Conservation (phyloP, 1,140 invertebrate genomes). For the Watersipora subatra region DNA sequence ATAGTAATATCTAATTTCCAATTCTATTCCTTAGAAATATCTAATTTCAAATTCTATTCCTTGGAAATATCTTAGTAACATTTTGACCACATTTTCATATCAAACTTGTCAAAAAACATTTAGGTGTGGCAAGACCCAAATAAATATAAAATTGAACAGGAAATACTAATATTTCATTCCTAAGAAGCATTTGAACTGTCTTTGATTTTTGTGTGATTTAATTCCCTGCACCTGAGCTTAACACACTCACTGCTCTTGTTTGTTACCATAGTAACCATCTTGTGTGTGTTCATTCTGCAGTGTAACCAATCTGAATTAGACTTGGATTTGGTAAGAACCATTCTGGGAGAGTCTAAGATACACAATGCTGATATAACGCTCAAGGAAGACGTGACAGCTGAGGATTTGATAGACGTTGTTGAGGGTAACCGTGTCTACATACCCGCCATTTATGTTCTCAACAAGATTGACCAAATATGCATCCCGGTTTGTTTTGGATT, state of each 20-base stretch:
- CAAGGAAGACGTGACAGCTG: constrained; percentile 82
- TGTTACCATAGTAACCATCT: not conserved
- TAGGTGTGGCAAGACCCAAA: not conserved
- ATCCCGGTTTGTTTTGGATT: constrained; percentile 44
- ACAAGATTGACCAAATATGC: constrained; percentile 78
- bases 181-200: too few relatives aligned
- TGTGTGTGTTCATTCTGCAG: constrained; percentile 39
- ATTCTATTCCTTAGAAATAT: too few relatives aligned
- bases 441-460: constrained; percentile 94
- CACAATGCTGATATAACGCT: constrained; percentile 71
- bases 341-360: constrained; percentile 93
- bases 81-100: too few relatives aligned
- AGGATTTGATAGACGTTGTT: constrained; percentile 96
- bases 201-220: too few relatives aligned
- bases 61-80: too few relatives aligned
- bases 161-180: not conserved
- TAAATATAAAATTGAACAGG: not conserved
- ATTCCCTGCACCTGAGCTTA: not conserved
- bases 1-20: too few relatives aligned
- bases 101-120: too few relatives aligned
- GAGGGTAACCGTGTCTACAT: constrained; percentile 97
- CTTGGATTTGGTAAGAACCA: constrained; percentile 83
- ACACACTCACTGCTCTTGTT: not conserved
- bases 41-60: too few relatives aligned
- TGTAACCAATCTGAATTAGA: constrained; percentile 86